Evolutionary conservation across 2,888 invertebrate species (phyloP).

Genomic region (Iselma pallidipennis): DNA sequence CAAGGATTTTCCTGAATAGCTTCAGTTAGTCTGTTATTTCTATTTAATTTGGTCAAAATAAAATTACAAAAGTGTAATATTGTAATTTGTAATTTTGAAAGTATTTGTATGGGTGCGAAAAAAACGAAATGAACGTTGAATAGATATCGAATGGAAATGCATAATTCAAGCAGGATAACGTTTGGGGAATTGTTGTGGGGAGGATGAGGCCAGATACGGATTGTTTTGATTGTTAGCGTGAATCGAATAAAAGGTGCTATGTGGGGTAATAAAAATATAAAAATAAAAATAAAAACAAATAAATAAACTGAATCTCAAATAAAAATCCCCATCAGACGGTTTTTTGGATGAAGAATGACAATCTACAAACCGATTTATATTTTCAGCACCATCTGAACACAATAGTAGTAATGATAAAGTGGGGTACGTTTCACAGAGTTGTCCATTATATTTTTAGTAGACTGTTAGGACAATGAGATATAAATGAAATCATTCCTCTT

Average conservation of each 20-base stretch:
- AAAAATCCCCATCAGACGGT: conserved; percentile 16
- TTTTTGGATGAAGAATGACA: conserved; percentile 34
- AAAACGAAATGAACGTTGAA: conserved; percentile 10
- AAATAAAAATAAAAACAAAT: conserved; percentile 29
- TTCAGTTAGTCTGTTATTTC: too few relatives aligned
- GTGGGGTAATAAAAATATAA: conserved; percentile 21
- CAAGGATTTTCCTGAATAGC: too few relatives aligned
- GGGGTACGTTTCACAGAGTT: conserved; percentile 39
- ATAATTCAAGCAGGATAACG: conserved; percentile 22
- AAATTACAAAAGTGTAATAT: too few relatives aligned
- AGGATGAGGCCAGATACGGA: conserved; percentile 9
- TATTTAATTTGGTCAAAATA: too few relatives aligned
- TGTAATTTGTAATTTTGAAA: too few relatives aligned
- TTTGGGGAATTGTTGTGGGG: not conserved
- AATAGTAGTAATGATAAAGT: conserved; percentile 46
- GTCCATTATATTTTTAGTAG: conserved; percentile 46
- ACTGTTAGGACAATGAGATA: conserved; percentile 42
- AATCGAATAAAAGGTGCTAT: conserved; percentile 18
- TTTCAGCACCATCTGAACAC: conserved; percentile 45
- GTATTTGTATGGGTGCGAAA: not conserved
- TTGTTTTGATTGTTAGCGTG: conserved; percentile 19
- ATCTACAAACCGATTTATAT: conserved; percentile 49
- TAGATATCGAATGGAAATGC: conserved; percentile 18
- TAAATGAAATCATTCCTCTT: conserved; percentile 43
- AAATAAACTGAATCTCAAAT: conserved; percentile 19